Base-by-base conservation (phyloP, 2,113 vertebrate genomes). In the Laticauda laticaudata region DNA sequence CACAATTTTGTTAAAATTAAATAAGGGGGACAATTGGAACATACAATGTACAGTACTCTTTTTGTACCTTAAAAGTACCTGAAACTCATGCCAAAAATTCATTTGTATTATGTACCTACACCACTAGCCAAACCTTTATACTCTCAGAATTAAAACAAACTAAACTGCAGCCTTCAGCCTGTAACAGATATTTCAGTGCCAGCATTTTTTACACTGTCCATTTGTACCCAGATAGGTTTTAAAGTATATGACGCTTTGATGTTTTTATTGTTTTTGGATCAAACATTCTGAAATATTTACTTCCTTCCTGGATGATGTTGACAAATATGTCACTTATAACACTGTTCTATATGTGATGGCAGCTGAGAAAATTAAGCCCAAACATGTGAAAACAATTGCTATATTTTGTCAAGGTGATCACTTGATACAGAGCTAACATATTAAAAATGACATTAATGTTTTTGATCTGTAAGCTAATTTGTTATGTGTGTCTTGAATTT, bases 261-360 rank as follows among this genome's bases (percentile, higher is more conserved):
- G 20, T 53, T 90, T 90, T 90, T 86, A 45, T 24, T 56, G n/a
- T 59, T 87, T 23, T 85, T n/a, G 53, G 39, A 86, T 90, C 34
- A 57, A 56, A 54, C 54, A 21, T 92, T 92, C 88, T 92, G 69
- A 92, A 54, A 92, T 43, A 29, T 86, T 89, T 92, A 51, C 54
- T 90, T 57, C 81, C 55, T 90, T 89, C 34, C 54, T 85, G 24
- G 64, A 54, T 89, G 53, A 92, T 59, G 54, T 92, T 92, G 69
- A 90, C 88, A 92, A 90, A 92, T 90, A 85, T 59, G 69, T 85
- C 89, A 54, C 92, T 92, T 54, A 88, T 86, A 85, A 86, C 54
- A 86, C 69, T 90, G 88, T 15, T 56, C 89, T 75, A 18, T 86
- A 51, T 90, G 75, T 59, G 34, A 88, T 86, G 39, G 69, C 54